Percentiles rank a stretch among this genome's conserved stretches.
Conservation (phyloP, 2,888 invertebrate species). For the Papilio elwesi region DNA sequence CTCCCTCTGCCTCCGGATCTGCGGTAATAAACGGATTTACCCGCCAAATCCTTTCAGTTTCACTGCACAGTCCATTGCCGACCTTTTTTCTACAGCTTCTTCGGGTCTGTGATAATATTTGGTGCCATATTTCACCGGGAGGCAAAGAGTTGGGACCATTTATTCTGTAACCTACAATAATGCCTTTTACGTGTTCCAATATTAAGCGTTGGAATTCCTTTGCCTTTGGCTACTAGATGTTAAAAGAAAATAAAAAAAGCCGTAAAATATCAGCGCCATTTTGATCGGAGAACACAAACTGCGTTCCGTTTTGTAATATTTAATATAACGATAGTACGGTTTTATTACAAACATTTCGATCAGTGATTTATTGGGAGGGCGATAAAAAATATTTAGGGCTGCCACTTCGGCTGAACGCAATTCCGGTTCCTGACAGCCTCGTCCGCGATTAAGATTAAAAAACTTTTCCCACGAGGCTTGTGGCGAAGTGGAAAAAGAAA, state of each 20-base stretch:
- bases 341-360: constrained; percentile 48
- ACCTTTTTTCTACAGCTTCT: constrained; percentile 53
- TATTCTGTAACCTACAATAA: constrained; percentile 41
- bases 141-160: constrained; percentile 41
- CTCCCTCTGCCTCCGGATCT: constrained; percentile 35
- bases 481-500: constrained; percentile 59
- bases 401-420: constrained; percentile 60
- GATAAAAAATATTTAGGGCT: constrained; percentile 59
- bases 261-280: constrained; percentile 29
- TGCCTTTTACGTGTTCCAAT: constrained; percentile 37
- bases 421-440: constrained; percentile 63
- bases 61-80: constrained; percentile 52
- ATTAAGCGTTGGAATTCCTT: constrained; percentile 20
- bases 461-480: constrained; percentile 67
- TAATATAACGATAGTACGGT: constrained; percentile 41
- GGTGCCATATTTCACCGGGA: constrained; percentile 47
- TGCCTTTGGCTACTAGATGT: constrained; percentile 2
- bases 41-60: constrained; percentile 58
- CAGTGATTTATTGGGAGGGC: constrained; percentile 53
- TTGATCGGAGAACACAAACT: constrained; percentile 20
- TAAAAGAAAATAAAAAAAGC: constrained; percentile 17
- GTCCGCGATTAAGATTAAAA: constrained; percentile 72
- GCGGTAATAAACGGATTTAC: constrained; percentile 59
- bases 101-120: constrained; percentile 51
- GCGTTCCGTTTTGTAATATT: constrained; percentile 32